Conservation (phyloP, 2,888 invertebrate species). For the Oxycera nigricornis region DNA sequence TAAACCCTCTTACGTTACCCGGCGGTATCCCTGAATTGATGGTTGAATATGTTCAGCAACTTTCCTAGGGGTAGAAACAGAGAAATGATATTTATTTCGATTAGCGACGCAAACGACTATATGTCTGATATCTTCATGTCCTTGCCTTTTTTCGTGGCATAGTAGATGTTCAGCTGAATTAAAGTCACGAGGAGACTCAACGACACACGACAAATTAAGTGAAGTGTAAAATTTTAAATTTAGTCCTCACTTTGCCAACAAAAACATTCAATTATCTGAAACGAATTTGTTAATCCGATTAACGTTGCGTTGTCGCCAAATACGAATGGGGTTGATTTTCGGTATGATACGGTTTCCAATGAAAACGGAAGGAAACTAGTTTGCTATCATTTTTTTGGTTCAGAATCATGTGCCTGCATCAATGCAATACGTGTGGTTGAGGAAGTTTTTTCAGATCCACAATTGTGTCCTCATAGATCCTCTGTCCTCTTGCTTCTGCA, state of each 20-base stretch:
- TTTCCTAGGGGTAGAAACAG: not conserved
- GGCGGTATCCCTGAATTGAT: not conserved
- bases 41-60: not conserved
- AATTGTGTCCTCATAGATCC: no score
- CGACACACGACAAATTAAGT: constrained; percentile 55
- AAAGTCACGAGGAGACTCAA: not conserved
- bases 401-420: no score
- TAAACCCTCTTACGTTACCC: not conserved
- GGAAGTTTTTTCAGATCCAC: no score
- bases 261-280: constrained; percentile 61
- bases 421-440: no score
- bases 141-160: not conserved
- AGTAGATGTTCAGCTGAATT: not conserved
- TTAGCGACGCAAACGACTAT: not conserved
- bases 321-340: no score
- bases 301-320: constrained; percentile 50
- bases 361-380: no score
- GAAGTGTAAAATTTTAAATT: constrained; percentile 64
- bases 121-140: not conserved
- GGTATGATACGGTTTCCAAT: no score
- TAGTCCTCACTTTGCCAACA: constrained; percentile 60
- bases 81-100: not conserved
- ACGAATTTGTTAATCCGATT: constrained; percentile 62
- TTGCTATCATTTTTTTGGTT: no score
- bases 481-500: no score